Percentiles rank a stretch among this genome's conserved stretches.
Evolutionary conservation across 2,113 vertebrate species (phyloP).

Genomic region (Monopterus albus): DNA sequence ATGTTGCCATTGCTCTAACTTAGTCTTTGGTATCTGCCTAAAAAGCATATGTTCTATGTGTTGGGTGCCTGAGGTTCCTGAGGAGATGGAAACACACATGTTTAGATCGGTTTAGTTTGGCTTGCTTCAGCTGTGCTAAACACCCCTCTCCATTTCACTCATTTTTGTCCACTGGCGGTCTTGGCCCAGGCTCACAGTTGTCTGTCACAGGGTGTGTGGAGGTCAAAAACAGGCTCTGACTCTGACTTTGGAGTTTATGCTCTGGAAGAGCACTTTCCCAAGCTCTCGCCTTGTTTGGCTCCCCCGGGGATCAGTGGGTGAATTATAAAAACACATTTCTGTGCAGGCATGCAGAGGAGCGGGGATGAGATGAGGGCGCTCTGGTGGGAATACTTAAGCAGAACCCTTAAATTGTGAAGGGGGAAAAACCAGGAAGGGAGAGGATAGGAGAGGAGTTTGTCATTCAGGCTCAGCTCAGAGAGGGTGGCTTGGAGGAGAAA

Average conservation of each 20-base stretch:
- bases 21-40: not conserved
- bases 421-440: slow-evolving; percentile 39
- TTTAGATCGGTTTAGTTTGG: slow-evolving; percentile 38
- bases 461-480: slow-evolving; percentile 45
- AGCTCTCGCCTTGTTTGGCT: slow-evolving; percentile 72
- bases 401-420: slow-evolving; percentile 56
- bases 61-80: slow-evolving; percentile 12
- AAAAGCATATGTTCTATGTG: slow-evolving; percentile 2
- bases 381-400: slow-evolving; percentile 66
- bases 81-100: slow-evolving; percentile 14
- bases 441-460: slow-evolving; percentile 53
- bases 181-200: slow-evolving; percentile 51
- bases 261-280: slow-evolving; percentile 81
- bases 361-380: slow-evolving; percentile 44
- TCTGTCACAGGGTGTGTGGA: slow-evolving; percentile 64
- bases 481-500: slow-evolving; percentile 62
- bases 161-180: slow-evolving; percentile 30
- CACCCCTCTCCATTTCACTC: slow-evolving; percentile 35
- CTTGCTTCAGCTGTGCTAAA: slow-evolving; percentile 13
- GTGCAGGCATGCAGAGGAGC: slow-evolving; percentile 53
- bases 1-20: too few species aligned
- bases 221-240: slow-evolving; percentile 53
- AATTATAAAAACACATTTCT: slow-evolving; percentile 75
- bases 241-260: slow-evolving; percentile 65
- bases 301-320: slow-evolving; percentile 59